These are phyloP conservation scores for Pygocentrus nattereri DNA, from an alignment of 2,797 vertebrate genomes.

Conservation along the genomic window DNA sequence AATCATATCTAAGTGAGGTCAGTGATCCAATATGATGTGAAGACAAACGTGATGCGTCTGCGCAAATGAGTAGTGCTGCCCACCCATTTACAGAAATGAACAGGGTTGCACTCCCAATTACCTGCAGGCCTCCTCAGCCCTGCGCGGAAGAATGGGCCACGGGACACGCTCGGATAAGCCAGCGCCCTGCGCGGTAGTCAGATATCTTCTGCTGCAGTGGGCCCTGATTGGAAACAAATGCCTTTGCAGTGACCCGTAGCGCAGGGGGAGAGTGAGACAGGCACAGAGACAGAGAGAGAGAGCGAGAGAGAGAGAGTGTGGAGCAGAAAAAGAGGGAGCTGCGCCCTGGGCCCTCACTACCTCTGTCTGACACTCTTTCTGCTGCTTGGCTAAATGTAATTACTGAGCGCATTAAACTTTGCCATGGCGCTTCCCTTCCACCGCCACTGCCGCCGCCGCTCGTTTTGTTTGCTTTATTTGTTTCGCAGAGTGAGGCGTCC, in stretches of 20 bases:
- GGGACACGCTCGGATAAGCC: conserved; percentile 48
- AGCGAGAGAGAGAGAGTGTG: conserved; percentile 7
- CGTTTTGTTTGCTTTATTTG: conserved; percentile 72
- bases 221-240: conserved; percentile 62
- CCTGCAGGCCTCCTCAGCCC: conserved; percentile 38
- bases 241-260: conserved; percentile 45
- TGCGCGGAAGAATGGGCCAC: conserved; percentile 25
- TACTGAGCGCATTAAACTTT: conserved; percentile 62
- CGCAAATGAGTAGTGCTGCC: conserved; percentile 26
- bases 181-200: conserved; percentile 34
- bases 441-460: conserved; percentile 56
- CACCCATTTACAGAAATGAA: conserved; percentile 38
- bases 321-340: conserved; percentile 22
- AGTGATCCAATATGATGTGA: background rate
- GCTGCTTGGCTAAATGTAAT: conserved; percentile 59
- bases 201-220: conserved; percentile 60
- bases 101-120: conserved; percentile 46
- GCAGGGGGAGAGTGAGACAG: background rate
- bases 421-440: conserved; percentile 40
- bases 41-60: background rate
- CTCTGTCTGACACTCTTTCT: conserved; percentile 30
- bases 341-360: conserved; percentile 12
- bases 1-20: background rate
- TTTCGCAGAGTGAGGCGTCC: conserved; percentile 68
- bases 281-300: background rate